Evolutionary conservation across 2,113 vertebrate genomes (phyloP).

Genomic region (Anolis carolinensis): DNA sequence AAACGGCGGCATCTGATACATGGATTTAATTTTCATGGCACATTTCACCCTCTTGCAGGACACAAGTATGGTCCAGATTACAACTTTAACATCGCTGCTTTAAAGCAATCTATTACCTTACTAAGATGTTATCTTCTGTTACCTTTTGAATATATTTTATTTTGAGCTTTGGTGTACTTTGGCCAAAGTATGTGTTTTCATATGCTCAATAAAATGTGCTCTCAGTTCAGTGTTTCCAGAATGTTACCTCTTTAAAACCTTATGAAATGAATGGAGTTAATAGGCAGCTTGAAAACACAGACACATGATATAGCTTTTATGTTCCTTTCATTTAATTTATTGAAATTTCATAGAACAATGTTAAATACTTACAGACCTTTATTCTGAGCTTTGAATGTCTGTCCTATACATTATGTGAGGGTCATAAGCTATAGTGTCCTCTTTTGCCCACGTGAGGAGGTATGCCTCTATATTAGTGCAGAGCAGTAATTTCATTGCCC

Average conservation of each 20-base stretch:
- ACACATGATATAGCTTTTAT: neutral
- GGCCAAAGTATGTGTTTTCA: too few species aligned
- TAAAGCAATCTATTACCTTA: neutral
- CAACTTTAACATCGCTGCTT: neutral
- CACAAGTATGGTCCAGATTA: neutral
- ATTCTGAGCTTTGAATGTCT: neutral
- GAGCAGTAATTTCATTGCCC: constrained; percentile 20
- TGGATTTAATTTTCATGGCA: neutral
- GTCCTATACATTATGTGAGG: neutral
- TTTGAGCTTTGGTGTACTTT: neutral
- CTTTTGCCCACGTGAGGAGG: neutral
- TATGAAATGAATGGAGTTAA: too few species aligned
- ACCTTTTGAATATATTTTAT: neutral
- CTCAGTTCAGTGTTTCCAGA: neutral
- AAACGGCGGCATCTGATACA: too few species aligned
- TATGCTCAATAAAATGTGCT: neutral
- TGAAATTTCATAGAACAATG: neutral
- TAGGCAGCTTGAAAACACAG: too few species aligned
- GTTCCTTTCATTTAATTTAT: neutral
- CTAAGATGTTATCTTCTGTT: neutral
- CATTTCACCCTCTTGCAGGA: neutral
- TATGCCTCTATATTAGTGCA: constrained; percentile 15
- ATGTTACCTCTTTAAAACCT: neutral
- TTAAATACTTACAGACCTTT: neutral
- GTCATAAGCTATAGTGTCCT: neutral